Conservation (phyloP, 2,113 vertebrate species). For the Burhinus bistriatus region DNA sequence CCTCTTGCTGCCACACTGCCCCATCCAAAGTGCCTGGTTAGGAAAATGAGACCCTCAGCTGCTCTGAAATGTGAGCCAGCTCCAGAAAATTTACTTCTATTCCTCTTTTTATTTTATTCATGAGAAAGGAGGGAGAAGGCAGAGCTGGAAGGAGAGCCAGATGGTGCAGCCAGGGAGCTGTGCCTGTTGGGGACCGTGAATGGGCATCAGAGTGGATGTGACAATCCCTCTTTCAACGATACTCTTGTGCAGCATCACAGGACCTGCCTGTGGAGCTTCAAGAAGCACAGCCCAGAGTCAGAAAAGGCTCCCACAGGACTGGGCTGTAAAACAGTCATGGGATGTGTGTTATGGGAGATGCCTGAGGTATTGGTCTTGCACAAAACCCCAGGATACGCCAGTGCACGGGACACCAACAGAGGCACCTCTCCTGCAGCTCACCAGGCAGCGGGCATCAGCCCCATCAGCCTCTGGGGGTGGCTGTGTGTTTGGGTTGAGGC, state of each 20-base stretch:
- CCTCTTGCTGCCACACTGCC: not conserved
- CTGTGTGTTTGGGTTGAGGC: not conserved
- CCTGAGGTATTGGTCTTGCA: not conserved
- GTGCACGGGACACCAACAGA: too few species aligned
- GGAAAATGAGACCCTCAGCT: not conserved
- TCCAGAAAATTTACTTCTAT: not conserved
- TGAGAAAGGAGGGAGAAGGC: not conserved
- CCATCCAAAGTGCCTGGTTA: not conserved
- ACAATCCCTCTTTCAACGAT: not conserved
- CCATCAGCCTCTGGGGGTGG: not conserved
- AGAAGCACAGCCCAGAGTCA: not conserved
- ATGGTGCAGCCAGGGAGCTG: accelerated
- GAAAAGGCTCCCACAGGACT: not conserved
- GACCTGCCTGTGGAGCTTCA: not conserved
- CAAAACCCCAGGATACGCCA: not conserved
- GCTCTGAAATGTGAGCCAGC: not conserved
- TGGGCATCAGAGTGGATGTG: not conserved
- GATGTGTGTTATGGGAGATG: not conserved
- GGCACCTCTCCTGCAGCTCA: not conserved
- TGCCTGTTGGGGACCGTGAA: accelerated
- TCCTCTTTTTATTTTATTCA: not conserved
- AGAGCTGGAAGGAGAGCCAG: not conserved
- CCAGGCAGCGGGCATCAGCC: not conserved
- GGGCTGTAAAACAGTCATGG: not conserved
- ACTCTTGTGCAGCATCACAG: not conserved